A percentile compares a stretch with the other conserved stretches of the same genome.
Evolutionary conservation across 2,113 vertebrate genomes (phyloP).

Genomic region (Zeus faber): DNA sequence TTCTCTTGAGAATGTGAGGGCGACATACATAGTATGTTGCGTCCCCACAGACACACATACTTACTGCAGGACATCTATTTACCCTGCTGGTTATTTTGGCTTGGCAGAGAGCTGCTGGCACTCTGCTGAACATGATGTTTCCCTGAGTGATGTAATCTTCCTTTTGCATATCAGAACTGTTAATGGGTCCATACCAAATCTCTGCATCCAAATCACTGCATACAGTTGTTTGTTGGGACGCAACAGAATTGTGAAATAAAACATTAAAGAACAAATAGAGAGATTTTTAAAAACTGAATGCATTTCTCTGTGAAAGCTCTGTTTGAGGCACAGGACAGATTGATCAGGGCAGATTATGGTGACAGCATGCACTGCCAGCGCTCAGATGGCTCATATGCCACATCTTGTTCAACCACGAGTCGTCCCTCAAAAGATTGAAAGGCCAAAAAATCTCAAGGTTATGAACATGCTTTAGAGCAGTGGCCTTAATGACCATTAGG

Average conservation of each 20-base stretch:
- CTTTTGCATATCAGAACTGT: too few relatives aligned
- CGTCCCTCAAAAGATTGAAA: neutral
- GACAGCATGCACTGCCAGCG: neutral
- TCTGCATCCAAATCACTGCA: too few relatives aligned
- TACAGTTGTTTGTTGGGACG: too few relatives aligned
- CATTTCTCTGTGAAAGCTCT: too few relatives aligned
- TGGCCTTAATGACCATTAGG: conserved; percentile 22
- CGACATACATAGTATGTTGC: conserved; percentile 45
- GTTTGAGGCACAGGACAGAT: too few relatives aligned
- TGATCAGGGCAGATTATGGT: neutral
- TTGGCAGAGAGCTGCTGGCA: conserved; percentile 31
- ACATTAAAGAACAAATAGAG: too few relatives aligned
- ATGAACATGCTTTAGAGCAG: neutral
- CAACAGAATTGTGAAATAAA: too few relatives aligned
- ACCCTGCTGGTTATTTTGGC: conserved; percentile 34
- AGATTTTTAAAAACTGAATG: too few relatives aligned
- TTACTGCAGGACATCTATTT: conserved; percentile 40
- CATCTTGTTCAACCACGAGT: neutral
- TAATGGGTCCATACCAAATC: too few relatives aligned
- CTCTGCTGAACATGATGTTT: conserved; percentile 25
- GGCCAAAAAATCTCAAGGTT: neutral
- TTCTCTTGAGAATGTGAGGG: conserved; percentile 48
- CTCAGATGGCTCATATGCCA: neutral
- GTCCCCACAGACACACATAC: conserved; percentile 16
- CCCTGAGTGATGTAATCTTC: too few relatives aligned